Percentiles rank a stretch among this genome's conserved stretches.
phyloP scores from a whole-genome alignment of 2,888 invertebrate species.

The Nycteola revayana region DNA sequence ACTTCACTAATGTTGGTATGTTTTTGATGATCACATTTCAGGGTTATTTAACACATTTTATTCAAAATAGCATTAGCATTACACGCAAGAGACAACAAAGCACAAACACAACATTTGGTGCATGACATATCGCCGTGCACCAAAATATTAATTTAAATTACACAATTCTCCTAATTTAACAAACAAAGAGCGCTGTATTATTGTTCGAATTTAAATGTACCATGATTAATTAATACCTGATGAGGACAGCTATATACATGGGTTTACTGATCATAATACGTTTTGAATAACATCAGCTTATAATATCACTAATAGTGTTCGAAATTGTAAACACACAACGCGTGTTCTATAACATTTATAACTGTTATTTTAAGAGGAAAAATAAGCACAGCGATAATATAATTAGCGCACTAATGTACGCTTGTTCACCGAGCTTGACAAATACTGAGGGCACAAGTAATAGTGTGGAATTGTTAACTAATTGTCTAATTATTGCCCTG shows the following conservation, averaged over 20 bases:
- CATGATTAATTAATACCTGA: constrained; percentile 13
- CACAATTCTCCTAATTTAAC: background rate
- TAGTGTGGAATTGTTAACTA: constrained; percentile 27
- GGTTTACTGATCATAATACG: constrained; percentile 3
- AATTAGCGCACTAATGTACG: constrained; percentile 15
- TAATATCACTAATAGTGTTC: constrained; percentile 2
- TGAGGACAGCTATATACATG: constrained; percentile 5
- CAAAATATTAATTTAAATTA: background rate
- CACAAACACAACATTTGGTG: too few relatives aligned
- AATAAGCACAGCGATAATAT: constrained; percentile 6
- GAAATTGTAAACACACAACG: background rate
- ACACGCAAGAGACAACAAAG: too few relatives aligned
- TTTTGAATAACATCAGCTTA: background rate
- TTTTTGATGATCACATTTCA: too few relatives aligned
- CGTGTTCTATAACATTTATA: background rate
- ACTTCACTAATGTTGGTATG: too few relatives aligned
- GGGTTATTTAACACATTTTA: too few relatives aligned
- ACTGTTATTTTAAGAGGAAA: constrained; percentile 19
- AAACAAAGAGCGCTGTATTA: background rate
- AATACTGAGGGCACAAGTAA: too few relatives aligned
- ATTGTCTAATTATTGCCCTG: constrained; percentile 47
- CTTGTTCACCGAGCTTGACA: background rate
- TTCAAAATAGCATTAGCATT: too few relatives aligned
- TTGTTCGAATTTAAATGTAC: constrained; percentile 2
- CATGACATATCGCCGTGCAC: too few relatives aligned